These are phyloP conservation scores for Chaetogeoica ovagalla DNA, from an alignment of 2,888 invertebrate genomes.

Conservation along the genomic window DNA sequence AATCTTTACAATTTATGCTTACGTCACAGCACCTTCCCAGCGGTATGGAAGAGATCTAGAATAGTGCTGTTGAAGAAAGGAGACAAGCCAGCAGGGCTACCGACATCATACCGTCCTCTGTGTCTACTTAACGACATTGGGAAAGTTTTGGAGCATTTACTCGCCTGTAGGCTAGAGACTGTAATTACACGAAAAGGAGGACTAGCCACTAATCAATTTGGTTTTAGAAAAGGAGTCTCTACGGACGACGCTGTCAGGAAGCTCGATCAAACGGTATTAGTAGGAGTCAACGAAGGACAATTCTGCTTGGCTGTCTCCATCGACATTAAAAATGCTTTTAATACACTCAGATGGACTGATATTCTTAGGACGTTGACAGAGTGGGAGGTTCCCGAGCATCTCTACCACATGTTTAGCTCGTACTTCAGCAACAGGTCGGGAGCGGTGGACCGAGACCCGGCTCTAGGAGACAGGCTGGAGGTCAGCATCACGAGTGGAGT, in stretches of 20 bases:
- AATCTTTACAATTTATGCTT: no score
- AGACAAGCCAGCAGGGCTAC: no score
- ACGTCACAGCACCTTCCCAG: no score
- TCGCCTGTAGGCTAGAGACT: no score
- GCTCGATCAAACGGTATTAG: neutral
- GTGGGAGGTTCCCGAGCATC: no score
- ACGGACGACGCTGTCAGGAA: neutral
- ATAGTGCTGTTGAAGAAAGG: no score
- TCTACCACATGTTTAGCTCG: no score
- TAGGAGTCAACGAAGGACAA: neutral
- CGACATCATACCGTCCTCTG: no score
- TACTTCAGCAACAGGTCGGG: neutral
- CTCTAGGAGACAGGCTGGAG: neutral
- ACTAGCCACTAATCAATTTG: neutral
- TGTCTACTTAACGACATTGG: no score
- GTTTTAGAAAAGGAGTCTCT: neutral
- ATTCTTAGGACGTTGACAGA: no score
- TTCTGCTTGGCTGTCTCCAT: neutral
- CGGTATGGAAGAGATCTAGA: no score
- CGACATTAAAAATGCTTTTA: neutral
- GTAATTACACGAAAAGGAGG: neutral
- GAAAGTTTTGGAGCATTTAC: no score
- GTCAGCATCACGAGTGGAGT: neutral
- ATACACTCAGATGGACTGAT: neutral
- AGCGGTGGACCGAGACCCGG: neutral